These are phyloP conservation scores for Sminthopsis crassicaudata DNA, from an alignment of 2,113 vertebrate genomes.

Conservation along the genomic window DNA sequence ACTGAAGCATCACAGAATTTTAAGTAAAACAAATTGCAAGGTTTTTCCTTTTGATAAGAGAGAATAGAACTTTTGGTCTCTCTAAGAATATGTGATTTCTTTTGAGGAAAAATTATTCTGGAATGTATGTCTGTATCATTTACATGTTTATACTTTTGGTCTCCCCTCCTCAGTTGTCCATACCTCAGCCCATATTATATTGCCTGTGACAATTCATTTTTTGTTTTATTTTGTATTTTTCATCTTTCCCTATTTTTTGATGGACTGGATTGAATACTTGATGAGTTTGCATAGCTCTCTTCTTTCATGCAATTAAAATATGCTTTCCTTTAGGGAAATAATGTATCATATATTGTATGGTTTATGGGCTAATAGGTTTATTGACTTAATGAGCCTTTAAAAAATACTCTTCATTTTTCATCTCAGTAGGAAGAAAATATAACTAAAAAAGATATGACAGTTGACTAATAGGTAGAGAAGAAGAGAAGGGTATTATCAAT, in stretches of 20 bases:
- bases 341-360: background rate
- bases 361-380: background rate
- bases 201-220: background rate
- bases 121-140: background rate
- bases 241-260: slow-evolving; percentile 44
- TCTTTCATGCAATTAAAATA: background rate
- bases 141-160: slow-evolving; percentile 24
- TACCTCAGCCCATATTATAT: background rate
- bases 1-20: background rate
- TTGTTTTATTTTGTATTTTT: slow-evolving; percentile 51
- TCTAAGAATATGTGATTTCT: background rate
- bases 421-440: slow-evolving; percentile 17
- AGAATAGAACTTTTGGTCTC: background rate
- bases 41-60: background rate
- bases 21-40: background rate
- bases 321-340: slow-evolving; percentile 40
- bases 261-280: slow-evolving; percentile 49
- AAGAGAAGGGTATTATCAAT: background rate
- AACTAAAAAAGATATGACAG: background rate
- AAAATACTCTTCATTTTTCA: slow-evolving; percentile 29
- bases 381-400: slow-evolving; percentile 14
- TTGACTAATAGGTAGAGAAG: background rate
- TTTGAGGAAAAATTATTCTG: slow-evolving; percentile 12
- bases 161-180: slow-evolving; percentile 17
- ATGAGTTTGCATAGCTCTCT: background rate